Conservation (phyloP, 1,140 invertebrate species). For the Conus ventricosus region DNA sequence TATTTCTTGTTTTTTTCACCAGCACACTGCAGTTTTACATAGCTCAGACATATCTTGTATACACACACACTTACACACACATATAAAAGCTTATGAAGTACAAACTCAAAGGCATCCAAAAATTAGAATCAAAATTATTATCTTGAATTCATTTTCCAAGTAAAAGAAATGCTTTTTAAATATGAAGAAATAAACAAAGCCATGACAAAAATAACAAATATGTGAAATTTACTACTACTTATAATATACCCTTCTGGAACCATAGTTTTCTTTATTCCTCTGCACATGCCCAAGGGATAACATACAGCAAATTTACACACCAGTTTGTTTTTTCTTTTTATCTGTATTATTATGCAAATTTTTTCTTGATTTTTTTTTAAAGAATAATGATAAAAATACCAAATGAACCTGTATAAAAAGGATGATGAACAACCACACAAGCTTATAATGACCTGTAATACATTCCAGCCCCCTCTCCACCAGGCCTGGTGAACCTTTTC, state of each 20-base stretch:
- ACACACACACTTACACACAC: background rate
- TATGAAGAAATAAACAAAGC: background rate
- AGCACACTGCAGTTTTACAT: no score
- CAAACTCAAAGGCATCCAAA: background rate
- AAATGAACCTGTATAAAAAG: background rate
- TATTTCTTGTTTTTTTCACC: no score
- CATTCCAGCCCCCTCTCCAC: conserved; percentile 82
- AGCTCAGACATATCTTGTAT: background rate
- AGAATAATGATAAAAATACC: background rate
- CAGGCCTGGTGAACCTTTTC: conserved; percentile 91
- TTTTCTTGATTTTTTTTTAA: background rate
- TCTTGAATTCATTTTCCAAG: background rate
- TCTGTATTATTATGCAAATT: no score
- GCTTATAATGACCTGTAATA: conserved; percentile 84
- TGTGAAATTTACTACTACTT: no score
- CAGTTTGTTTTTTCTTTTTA: no score
- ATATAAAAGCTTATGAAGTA: background rate
- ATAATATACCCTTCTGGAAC: no score
- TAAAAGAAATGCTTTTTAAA: no score
- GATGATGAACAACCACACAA: background rate
- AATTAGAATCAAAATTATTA: background rate
- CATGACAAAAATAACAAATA: background rate
- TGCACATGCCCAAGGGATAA: no score
- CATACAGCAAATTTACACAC: no score
- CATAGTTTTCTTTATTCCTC: no score